Evolutionary conservation across 2,113 vertebrate genomes (phyloP).

Genomic region (Empidonax alnorum): DNA sequence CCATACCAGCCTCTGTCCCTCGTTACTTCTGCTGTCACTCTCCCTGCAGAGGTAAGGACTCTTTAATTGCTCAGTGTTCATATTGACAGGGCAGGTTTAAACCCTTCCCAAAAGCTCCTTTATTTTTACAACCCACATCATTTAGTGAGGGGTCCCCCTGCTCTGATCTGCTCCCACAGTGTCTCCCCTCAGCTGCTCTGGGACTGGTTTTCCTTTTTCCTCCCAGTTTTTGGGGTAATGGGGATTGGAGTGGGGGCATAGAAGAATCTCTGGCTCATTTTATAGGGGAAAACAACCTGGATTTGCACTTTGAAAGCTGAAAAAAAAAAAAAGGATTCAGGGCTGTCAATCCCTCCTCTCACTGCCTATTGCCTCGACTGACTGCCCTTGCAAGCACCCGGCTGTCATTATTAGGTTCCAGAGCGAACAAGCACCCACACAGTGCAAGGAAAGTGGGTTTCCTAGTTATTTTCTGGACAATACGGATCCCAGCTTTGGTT

Average conservation of each 20-base stretch:
- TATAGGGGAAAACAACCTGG: background rate
- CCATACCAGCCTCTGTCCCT: background rate
- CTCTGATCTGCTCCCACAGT: background rate
- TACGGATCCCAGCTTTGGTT: rapidly evolving
- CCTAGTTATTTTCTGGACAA: background rate
- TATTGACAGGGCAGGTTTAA: background rate
- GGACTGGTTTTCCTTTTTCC: background rate
- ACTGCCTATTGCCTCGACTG: background rate
- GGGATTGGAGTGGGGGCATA: background rate
- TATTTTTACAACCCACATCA: background rate
- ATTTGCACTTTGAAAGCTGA: background rate
- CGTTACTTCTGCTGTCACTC: background rate
- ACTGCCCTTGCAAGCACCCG: background rate
- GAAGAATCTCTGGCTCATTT: background rate
- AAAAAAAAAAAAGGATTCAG: background rate
- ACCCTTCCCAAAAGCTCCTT: background rate
- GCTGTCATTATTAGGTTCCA: background rate
- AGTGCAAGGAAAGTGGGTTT: rapidly evolving
- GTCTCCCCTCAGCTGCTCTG: background rate
- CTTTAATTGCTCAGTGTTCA: rapidly evolving
- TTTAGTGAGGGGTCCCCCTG: background rate
- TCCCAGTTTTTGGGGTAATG: background rate
- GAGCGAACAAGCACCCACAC: background rate
- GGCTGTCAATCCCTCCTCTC: background rate
- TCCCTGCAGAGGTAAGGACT: background rate